A percentile compares a stretch with the other conserved stretches of the same genome.
Evolutionary conservation across 2,888 invertebrate species (phyloP).

Genomic region (Gastrophysa polygoni): DNA sequence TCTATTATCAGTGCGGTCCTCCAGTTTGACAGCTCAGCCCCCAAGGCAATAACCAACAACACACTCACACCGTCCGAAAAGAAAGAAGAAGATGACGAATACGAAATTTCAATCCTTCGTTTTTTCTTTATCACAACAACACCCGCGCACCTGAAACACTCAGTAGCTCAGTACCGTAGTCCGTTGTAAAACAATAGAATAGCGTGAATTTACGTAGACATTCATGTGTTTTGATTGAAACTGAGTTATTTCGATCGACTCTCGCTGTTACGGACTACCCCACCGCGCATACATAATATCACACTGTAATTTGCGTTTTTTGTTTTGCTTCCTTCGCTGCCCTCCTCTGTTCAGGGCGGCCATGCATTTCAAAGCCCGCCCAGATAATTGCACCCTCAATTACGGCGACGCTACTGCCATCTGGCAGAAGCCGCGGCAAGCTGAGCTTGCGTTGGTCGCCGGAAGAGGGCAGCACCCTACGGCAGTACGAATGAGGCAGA

Average conservation of each 20-base stretch:
- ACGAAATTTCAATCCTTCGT: conserved; percentile 6
- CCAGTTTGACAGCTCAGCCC: conserved; percentile 53
- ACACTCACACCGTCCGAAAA: conserved; percentile 29
- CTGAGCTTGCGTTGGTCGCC: background rate
- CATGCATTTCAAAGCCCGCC: conserved; percentile 61
- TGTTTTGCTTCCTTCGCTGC: conserved; percentile 57
- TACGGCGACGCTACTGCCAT: conserved; percentile 48
- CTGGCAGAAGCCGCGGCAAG: conserved; percentile 31
- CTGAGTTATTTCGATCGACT: conserved; percentile 59
- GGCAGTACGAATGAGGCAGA: no score
- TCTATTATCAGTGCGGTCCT: conserved; percentile 56
- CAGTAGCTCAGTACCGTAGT: conserved; percentile 29
- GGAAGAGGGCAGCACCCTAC: conserved; percentile 32
- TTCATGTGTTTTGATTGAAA: conserved; percentile 61
- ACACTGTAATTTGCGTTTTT: conserved; percentile 59
- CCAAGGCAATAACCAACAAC: conserved; percentile 34
- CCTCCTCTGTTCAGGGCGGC: conserved; percentile 59
- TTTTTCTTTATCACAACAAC: conserved; percentile 31
- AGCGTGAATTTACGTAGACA: conserved; percentile 44
- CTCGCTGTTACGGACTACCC: conserved; percentile 52
- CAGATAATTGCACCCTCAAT: conserved; percentile 61
- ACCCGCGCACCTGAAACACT: conserved; percentile 36
- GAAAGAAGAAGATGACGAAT: conserved; percentile 13
- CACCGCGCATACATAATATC: conserved; percentile 57
- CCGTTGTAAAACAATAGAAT: conserved; percentile 28